Base-by-base conservation (phyloP, 2,113 vertebrate species). In the Oostethus manadensis region DNA sequence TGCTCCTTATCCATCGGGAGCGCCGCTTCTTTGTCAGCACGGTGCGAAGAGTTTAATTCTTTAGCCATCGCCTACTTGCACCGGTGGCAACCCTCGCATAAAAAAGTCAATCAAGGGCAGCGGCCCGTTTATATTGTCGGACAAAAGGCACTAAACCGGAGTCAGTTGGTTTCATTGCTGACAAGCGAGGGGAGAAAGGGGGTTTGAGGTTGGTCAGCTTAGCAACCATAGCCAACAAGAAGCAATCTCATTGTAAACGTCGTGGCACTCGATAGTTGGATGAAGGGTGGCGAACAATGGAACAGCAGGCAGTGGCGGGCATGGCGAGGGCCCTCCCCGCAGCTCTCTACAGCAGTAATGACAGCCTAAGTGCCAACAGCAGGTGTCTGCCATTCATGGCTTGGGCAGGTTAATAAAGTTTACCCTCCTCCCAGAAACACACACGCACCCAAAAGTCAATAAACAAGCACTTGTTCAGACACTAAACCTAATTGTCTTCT, bases 391-490 rank as follows among this genome's bases (percentile, higher is more conserved):
- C 82, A 88, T 90, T 90, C 88, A 90, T 70, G 43, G 44, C 80
- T 42, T 21, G 68, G 79, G 84, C 86, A 83, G 85, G 86, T 89
- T 88, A 89, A 89, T 90, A 89, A 90, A 88, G 84, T 87, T 80
- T 80, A 85, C 76, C 81, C 73, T 8, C 53, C 3, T 10, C 1
- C 33, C 33, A 18, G 10, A 33, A n/a, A 55, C 51, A 55, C 33
- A 55, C 33, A 18, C n/a, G 38, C 51, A 54, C 38, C 78, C 64
- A 67, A 84, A 82, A 89, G 85, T 90, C 86, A 89, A 89, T 88
- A 90, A 90, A 90, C 87, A 87, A 87, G 86, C 71, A 66, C 85
- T 85, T 87, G 85, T 88, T 89, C 87, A 87, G 85, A 90, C 87
- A 87, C 84, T 83, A 70, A 21, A 55, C 73, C 84, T 89, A 87